phyloP scores from a whole-genome alignment of 2,797 vertebrate genomes.

The Perodicticus potto region DNA sequence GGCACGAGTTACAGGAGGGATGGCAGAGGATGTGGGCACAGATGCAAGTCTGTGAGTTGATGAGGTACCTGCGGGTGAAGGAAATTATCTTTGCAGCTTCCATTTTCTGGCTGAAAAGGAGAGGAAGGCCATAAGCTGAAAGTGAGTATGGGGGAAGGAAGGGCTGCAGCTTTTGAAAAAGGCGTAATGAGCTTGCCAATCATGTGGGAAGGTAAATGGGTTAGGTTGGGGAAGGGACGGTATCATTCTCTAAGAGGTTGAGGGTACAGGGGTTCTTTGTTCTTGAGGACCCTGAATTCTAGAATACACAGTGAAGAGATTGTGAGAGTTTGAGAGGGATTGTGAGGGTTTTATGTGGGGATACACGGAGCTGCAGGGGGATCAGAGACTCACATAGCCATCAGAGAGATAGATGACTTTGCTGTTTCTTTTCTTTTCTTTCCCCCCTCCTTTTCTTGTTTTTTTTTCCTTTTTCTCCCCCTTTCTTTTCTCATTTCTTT shows the following conservation, averaged over 20 bases:
- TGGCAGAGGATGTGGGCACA: neutral
- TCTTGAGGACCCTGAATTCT: neutral
- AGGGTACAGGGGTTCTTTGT: neutral
- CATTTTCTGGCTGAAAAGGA: neutral
- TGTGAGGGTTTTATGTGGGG: neutral
- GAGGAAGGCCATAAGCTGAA: neutral
- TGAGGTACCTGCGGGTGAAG: neutral
- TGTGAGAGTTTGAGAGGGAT: neutral
- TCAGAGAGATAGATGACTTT: neutral
- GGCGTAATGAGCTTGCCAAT: neutral
- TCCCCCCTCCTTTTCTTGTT: neutral
- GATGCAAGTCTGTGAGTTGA: neutral
- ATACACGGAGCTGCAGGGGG: neutral
- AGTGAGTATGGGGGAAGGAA: neutral
- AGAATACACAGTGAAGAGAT: neutral
- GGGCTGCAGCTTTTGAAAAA: neutral
- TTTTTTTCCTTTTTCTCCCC: fast-evolving
- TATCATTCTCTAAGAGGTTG: neutral
- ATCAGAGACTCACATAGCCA: neutral
- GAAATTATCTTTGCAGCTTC: neutral
- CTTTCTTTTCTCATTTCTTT: neutral
- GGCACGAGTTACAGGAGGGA: neutral
- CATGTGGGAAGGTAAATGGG: neutral
- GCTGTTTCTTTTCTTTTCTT: neutral
- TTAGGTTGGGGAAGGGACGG: neutral